Percentiles rank a stretch among this genome's conserved stretches.
These are phyloP conservation scores for Ophonus ardosiacus DNA, from an alignment of 2,888 invertebrate genomes.

Conservation along the genomic window DNA sequence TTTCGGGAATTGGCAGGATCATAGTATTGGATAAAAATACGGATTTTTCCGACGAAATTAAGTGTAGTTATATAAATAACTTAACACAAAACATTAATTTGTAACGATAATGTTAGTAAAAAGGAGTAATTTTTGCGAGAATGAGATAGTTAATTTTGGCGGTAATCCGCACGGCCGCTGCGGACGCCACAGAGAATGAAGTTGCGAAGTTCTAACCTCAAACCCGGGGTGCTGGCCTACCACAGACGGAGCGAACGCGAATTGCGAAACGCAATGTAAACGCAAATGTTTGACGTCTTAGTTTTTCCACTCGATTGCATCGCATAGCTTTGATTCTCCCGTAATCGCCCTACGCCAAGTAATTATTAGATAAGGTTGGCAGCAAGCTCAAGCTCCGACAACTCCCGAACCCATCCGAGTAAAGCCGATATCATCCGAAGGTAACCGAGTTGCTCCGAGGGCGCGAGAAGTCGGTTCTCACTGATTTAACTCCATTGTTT, in stretches of 20 bases:
- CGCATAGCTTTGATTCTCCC: conserved; percentile 44
- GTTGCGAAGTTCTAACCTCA: conserved; percentile 52
- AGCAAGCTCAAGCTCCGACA: conserved; percentile 24
- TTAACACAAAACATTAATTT: conserved; percentile 44
- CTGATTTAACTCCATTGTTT: conserved; percentile 55
- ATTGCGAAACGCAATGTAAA: conserved; percentile 46
- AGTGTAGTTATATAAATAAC: conserved; percentile 28
- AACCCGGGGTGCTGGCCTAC: conserved; percentile 20
- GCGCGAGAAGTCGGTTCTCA: conserved; percentile 17
- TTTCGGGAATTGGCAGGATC: neutral
- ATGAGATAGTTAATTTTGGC: conserved; percentile 47
- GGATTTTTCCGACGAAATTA: neutral
- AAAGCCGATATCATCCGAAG: conserved; percentile 12
- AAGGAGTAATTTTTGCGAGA: conserved; percentile 29
- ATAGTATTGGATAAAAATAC: neutral
- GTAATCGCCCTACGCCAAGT: conserved; percentile 53
- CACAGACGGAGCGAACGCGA: conserved; percentile 38
- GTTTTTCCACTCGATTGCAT: conserved; percentile 57
- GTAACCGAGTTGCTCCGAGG: conserved; percentile 38
- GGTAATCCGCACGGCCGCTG: conserved; percentile 37
- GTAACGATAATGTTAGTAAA: conserved; percentile 42
- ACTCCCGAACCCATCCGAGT: conserved; percentile 5
- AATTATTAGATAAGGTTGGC: conserved; percentile 58
- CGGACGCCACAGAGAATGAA: conserved; percentile 35
- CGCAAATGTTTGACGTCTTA: conserved; percentile 57